Conservation (phyloP, 1,140 invertebrate species). For the Tyrophagus putrescentiae region DNA sequence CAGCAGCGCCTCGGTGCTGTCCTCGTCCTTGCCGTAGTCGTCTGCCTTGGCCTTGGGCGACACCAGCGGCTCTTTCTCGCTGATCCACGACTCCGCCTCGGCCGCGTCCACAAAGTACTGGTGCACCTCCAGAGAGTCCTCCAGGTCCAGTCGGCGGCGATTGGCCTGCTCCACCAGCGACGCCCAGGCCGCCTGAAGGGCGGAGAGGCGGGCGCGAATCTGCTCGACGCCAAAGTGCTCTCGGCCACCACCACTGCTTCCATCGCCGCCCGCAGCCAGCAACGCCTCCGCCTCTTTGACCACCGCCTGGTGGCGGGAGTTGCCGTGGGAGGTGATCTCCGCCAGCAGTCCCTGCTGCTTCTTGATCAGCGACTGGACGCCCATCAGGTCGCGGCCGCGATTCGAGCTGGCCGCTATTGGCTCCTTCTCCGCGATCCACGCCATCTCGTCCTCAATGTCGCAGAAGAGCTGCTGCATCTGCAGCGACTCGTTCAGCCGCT, state of each 20-base stretch:
- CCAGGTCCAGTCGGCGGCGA: constrained; percentile 84
- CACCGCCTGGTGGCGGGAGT: constrained; percentile 75
- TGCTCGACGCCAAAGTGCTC: constrained; percentile 81
- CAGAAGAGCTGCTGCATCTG: constrained; percentile 84
- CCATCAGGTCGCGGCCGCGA: constrained; percentile 88
- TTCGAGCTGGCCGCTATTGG: constrained; percentile 94
- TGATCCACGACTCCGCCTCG: constrained; percentile 98
- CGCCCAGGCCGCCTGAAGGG: constrained; percentile 73
- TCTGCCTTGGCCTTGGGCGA: constrained; percentile 47
- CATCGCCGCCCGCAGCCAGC: constrained; percentile 59
- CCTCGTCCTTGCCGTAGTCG: constrained; percentile 97
- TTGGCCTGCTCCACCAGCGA: constrained; percentile 39
- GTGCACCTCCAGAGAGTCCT: constrained; percentile 92
- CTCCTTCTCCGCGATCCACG: constrained; percentile 98
- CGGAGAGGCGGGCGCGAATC: constrained; percentile 59
- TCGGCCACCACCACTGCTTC: too few relatives aligned
- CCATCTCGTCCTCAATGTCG: constrained; percentile 94
- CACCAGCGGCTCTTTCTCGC: constrained; percentile 95
- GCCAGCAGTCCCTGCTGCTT: constrained; percentile 93
- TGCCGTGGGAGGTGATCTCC: constrained; percentile 95
- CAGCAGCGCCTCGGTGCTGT: constrained; percentile 87
- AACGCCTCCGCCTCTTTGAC: constrained; percentile 72
- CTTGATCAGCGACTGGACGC: constrained; percentile 97
- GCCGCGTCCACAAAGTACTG: constrained; percentile 99
- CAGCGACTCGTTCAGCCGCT: constrained; percentile 76